phyloP scores from a whole-genome alignment of 2,888 invertebrate genomes.

The Drosophila atroscutellata region DNA sequence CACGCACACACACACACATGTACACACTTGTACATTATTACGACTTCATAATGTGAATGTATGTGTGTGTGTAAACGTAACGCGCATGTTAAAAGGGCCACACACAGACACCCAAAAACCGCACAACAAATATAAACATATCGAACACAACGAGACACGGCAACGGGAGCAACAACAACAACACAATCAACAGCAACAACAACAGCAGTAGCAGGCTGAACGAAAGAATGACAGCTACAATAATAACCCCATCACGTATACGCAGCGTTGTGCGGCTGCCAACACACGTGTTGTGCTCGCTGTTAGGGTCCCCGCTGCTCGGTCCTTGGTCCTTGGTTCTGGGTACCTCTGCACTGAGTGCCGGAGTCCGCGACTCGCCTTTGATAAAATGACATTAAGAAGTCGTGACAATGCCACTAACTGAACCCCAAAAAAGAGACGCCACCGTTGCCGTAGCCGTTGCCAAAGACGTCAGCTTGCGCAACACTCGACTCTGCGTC shows the following conservation, averaged over 20 bases:
- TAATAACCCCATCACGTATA: slow-evolving; percentile 82
- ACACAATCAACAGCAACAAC: background rate
- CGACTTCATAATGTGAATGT: slow-evolving; percentile 59
- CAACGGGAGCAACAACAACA: slow-evolving; percentile 12
- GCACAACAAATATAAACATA: slow-evolving; percentile 81
- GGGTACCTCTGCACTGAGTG: slow-evolving; percentile 23
- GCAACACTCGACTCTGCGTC: slow-evolving; percentile 53
- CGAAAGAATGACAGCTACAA: slow-evolving; percentile 64
- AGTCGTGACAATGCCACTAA: slow-evolving; percentile 83
- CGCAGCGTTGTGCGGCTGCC: slow-evolving; percentile 65
- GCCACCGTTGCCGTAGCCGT: slow-evolving; percentile 17
- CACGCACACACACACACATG: slow-evolving; percentile 24
- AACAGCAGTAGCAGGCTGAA: slow-evolving; percentile 20
- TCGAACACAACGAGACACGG: slow-evolving; percentile 71
- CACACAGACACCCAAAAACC: slow-evolving; percentile 65
- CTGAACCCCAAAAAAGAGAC: slow-evolving; percentile 74
- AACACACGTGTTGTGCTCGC: slow-evolving; percentile 58
- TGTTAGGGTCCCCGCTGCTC: background rate
- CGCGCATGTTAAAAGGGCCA: slow-evolving; percentile 61
- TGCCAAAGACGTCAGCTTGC: slow-evolving; percentile 64
- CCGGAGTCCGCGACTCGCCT: slow-evolving; percentile 75
- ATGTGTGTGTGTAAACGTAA: slow-evolving; percentile 56
- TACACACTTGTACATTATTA: slow-evolving; percentile 47
- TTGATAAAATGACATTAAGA: slow-evolving; percentile 84
- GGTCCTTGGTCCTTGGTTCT: slow-evolving; percentile 1